Percentiles rank a stretch among this genome's conserved stretches.
Conservation (phyloP, 2,888 invertebrate genomes). For the Nomada lathburiana region DNA sequence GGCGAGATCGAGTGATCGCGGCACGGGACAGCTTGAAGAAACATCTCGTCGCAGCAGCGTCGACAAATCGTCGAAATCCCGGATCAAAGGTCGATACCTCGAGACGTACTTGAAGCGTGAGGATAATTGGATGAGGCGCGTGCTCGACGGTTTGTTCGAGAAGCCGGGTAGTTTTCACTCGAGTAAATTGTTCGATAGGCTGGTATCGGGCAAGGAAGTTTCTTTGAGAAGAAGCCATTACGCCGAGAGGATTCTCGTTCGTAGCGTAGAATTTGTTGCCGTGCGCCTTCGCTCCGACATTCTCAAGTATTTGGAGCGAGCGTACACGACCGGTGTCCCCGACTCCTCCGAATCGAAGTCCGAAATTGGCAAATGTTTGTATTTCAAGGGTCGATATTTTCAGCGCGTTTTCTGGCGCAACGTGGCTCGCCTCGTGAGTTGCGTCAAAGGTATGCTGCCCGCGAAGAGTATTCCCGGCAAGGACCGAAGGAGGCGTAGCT, state of each 20-base stretch:
- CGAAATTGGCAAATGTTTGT: constrained; percentile 34
- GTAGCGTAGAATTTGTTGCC: constrained; percentile 34
- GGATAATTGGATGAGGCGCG: constrained; percentile 37
- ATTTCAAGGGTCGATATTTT: constrained; percentile 57
- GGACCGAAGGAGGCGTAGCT: constrained; percentile 23
- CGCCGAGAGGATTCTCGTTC: constrained; percentile 53
- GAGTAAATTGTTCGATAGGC: neutral
- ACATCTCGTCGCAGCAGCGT: constrained; percentile 24
- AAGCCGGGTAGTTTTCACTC: constrained; percentile 8
- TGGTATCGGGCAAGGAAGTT: constrained; percentile 2
- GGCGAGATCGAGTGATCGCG: neutral
- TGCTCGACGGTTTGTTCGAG: constrained; percentile 36
- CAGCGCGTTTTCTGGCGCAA: constrained; percentile 46
- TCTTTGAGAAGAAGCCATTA: constrained; percentile 52
- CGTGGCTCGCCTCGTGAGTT: constrained; percentile 34
- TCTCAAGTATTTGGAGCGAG: neutral
- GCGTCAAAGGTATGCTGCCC: neutral
- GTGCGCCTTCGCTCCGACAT: constrained; percentile 32
- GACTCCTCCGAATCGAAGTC: neutral
- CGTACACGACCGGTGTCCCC: neutral
- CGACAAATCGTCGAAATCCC: constrained; percentile 14
- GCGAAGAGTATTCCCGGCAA: neutral
- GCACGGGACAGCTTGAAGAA: neutral
- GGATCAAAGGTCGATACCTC: constrained; percentile 58
- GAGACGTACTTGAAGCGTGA: constrained; percentile 56